A percentile compares a stretch with the other conserved stretches of the same genome.
Evolutionary conservation across 2,888 invertebrate species (phyloP).

Genomic region (Mesorhabditis sp.): DNA sequence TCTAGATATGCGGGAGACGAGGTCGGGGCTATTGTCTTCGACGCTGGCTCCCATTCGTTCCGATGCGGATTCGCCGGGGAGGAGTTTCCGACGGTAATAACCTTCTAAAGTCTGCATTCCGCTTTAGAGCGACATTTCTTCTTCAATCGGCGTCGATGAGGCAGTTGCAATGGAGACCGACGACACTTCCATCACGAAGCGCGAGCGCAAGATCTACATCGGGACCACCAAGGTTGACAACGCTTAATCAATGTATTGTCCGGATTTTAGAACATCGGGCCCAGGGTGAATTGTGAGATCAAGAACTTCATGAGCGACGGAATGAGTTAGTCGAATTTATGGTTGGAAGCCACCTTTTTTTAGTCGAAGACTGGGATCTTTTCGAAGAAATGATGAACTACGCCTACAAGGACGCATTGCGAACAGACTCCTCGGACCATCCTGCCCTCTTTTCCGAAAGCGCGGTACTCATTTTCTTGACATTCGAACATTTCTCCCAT

Average conservation of each 20-base stretch:
- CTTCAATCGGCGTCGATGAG: constrained; percentile 40
- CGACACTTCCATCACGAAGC: constrained; percentile 21
- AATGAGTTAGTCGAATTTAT: constrained; percentile 74
- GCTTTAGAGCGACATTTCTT: constrained; percentile 51
- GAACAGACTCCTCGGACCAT: constrained; percentile 81
- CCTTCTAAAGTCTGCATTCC: not conserved
- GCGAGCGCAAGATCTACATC: constrained; percentile 68
- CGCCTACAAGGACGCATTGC: constrained; percentile 83
- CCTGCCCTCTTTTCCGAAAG: constrained; percentile 96
- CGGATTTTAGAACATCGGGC: constrained; percentile 74
- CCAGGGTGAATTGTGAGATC: constrained; percentile 80
- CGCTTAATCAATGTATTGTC: not conserved
- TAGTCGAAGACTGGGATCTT: constrained; percentile 92
- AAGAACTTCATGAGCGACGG: constrained; percentile 93
- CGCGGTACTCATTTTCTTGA: constrained; percentile 63
- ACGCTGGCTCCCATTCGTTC: constrained; percentile 85
- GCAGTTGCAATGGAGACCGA: constrained; percentile 34
- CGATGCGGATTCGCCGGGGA: constrained; percentile 92
- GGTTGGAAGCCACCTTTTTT: no score
- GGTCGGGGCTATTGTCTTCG: constrained; percentile 95
- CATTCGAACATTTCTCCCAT: constrained; percentile 16
- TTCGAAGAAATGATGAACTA: constrained; percentile 93
- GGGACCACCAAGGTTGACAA: constrained; percentile 74
- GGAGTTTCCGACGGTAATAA: constrained; percentile 81
- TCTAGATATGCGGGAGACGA: constrained; percentile 74